Conservation (phyloP, 2,888 invertebrate species). For the Melanotus villosus region DNA sequence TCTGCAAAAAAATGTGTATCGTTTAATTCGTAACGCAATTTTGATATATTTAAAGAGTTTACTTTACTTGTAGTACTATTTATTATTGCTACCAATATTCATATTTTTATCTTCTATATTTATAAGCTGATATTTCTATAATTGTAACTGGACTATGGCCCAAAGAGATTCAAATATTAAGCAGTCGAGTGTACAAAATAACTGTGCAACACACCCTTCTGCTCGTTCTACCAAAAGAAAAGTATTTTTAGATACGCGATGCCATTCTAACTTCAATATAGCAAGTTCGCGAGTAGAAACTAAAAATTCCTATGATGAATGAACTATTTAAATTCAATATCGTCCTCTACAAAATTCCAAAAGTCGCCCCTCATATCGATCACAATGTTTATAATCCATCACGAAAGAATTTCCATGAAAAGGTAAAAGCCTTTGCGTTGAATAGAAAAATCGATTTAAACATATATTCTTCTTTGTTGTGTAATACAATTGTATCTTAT, state of each 20-base stretch:
- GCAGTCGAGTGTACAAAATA: conserved; percentile 15
- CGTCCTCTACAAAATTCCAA: neutral
- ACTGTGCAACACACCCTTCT: conserved; percentile 11
- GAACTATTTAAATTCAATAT: neutral
- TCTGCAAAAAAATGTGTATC: too few species aligned
- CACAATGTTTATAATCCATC: neutral
- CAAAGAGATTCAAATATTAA: too few species aligned
- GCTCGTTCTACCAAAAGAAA: conserved; percentile 10
- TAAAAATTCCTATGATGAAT: conserved; percentile 33
- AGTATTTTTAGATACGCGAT: conserved; percentile 26
- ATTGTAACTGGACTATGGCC: too few species aligned
- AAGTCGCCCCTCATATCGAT: neutral
- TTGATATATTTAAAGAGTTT: too few species aligned
- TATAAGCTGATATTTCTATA: too few species aligned
- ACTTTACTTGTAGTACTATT: too few species aligned
- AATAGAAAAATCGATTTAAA: conserved; percentile 35
- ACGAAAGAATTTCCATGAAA: neutral
- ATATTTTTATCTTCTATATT: too few species aligned
- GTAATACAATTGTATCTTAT: conserved; percentile 32
- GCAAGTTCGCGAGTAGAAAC: neutral
- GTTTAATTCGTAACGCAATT: too few species aligned
- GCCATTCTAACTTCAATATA: conserved; percentile 7
- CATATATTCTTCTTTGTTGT: conserved; percentile 28
- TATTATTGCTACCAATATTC: too few species aligned
- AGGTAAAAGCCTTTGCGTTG: neutral